Evolutionary conservation across 2,888 invertebrate genomes (phyloP).

Genomic region (Ichneumoninae sp.): DNA sequence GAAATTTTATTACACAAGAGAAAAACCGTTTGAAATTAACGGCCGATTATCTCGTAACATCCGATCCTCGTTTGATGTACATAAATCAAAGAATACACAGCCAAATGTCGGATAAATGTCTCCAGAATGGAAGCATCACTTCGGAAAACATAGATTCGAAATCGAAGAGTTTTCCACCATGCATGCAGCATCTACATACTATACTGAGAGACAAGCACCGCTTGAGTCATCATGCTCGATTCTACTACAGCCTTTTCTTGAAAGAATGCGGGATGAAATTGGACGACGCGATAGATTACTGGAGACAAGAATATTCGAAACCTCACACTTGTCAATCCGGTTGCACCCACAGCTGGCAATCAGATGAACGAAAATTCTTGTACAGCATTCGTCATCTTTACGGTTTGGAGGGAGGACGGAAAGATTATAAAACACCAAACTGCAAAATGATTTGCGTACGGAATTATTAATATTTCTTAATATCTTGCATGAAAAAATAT

Average conservation of each 20-base stretch:
- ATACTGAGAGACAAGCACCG: slow-evolving; percentile 86
- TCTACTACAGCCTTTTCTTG: slow-evolving; percentile 89
- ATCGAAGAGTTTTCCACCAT: slow-evolving; percentile 86
- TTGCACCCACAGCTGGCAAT: slow-evolving; percentile 88
- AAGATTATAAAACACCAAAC: slow-evolving; percentile 86
- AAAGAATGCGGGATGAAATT: slow-evolving; percentile 90
- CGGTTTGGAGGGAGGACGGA: slow-evolving; percentile 89
- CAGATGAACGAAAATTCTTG: slow-evolving; percentile 87
- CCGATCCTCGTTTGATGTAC: slow-evolving; percentile 76
- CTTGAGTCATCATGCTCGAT: slow-evolving; percentile 87
- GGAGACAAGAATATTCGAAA: slow-evolving; percentile 88
- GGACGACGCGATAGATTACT: slow-evolving; percentile 88
- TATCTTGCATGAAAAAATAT: not conserved
- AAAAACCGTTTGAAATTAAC: slow-evolving; percentile 61
- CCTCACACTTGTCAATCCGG: slow-evolving; percentile 83
- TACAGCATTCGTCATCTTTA: slow-evolving; percentile 90
- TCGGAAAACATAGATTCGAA: slow-evolving; percentile 83
- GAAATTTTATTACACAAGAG: slow-evolving; percentile 82
- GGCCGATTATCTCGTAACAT: slow-evolving; percentile 62
- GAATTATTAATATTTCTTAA: slow-evolving; percentile 44
- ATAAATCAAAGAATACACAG: slow-evolving; percentile 73
- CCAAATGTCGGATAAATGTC: slow-evolving; percentile 64
- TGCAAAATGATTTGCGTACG: slow-evolving; percentile 87
- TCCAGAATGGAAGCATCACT: slow-evolving; percentile 71
- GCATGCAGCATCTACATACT: slow-evolving; percentile 88